Conservation (phyloP, 1,140 invertebrate species). For the Riptortus pedestris region DNA sequence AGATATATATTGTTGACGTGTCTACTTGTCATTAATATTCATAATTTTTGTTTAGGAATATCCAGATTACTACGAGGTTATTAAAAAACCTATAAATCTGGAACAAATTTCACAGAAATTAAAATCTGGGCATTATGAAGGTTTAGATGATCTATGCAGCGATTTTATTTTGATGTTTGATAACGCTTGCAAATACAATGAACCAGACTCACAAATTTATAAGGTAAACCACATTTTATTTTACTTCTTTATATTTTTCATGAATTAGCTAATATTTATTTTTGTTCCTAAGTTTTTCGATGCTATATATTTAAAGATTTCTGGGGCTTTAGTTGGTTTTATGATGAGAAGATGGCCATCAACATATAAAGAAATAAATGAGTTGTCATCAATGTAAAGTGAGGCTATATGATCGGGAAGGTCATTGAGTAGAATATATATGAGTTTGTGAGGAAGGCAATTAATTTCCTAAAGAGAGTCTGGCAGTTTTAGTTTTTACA, state of each 20-base stretch:
- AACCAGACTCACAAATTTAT: constrained; percentile 97
- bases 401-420: no score
- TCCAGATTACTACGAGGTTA: constrained; percentile 96
- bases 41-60: constrained; percentile 54
- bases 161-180: constrained; percentile 98
- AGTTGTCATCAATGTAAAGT: no score
- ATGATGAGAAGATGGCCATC: no score
- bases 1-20: no score
- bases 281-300: neutral
- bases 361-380: no score
- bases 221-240: constrained; percentile 50
- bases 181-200: constrained; percentile 98
- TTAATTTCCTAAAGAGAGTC: no score
- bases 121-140: constrained; percentile 62
- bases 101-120: constrained; percentile 86
- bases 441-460: no score
- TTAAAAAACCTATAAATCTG: constrained; percentile 95
- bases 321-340: no score
- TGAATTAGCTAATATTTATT: neutral
- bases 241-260: neutral
- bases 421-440: no score
- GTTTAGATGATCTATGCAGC: constrained; percentile 77
- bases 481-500: no score
- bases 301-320: no score
- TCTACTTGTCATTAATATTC: no score